Percentiles rank a stretch among this genome's conserved stretches.
These are phyloP conservation scores for Drosophila kurseongensis DNA, from an alignment of 1,140 invertebrate species.

Conservation along the genomic window DNA sequence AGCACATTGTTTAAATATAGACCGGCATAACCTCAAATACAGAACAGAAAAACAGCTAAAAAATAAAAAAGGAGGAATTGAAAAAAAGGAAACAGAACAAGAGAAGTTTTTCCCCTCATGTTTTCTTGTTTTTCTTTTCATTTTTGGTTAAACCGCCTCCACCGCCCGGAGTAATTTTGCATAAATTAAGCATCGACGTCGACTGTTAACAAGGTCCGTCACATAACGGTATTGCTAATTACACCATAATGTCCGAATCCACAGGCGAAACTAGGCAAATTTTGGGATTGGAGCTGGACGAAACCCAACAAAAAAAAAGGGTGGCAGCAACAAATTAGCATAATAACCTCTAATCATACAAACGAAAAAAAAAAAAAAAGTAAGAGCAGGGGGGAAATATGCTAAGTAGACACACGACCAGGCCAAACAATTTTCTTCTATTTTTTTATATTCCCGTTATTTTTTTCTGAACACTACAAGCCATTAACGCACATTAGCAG, in stretches of 20 bases:
- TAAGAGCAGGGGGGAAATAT: constrained; percentile 32
- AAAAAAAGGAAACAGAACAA: constrained; percentile 25
- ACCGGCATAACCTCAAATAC: constrained; percentile 54
- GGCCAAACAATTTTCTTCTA: constrained; percentile 29
- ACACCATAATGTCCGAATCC: constrained; percentile 71
- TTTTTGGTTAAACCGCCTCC: neutral
- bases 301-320: constrained; percentile 3
- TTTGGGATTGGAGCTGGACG: constrained; percentile 8
- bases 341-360: constrained; percentile 80
- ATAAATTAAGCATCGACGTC: constrained; percentile 72
- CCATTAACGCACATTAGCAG: constrained; percentile 80
- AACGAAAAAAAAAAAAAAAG: constrained; percentile 77
- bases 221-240: constrained; percentile 78
- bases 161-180: constrained; percentile 44
- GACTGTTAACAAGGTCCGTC: constrained; percentile 34
- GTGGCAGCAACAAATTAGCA: constrained; percentile 61
- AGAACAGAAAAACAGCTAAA: constrained; percentile 10
- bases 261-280: constrained; percentile 34
- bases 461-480: constrained; percentile 64
- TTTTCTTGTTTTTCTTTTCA: neutral
- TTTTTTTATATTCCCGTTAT: constrained; percentile 6
- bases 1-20: constrained; percentile 71
- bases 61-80: neutral
- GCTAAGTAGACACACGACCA: constrained; percentile 61
- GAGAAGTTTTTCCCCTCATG: constrained; percentile 18